Percentiles rank a stretch among this genome's conserved stretches.
Evolutionary conservation across 2,113 vertebrate species (phyloP).

Genomic region (Sinocyclocheilus rhinocerous): DNA sequence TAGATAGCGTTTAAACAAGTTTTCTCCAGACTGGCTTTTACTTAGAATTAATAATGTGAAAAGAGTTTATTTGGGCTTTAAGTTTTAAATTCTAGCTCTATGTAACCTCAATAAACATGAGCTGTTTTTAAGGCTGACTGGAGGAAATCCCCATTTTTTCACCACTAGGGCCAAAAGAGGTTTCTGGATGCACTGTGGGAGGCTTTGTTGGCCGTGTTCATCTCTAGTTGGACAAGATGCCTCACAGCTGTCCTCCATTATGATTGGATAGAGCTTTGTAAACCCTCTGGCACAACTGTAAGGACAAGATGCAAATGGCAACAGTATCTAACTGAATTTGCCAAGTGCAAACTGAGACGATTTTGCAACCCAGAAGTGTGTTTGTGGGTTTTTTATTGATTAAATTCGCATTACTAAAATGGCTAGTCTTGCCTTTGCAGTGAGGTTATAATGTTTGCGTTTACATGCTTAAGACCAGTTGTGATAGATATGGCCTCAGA

Average conservation of each 20-base stretch:
- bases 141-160: neutral
- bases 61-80: neutral
- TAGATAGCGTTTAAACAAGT: neutral
- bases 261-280: conserved; percentile 23
- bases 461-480: neutral
- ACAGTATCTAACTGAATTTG: neutral
- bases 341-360: conserved; percentile 2
- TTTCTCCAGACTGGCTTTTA: conserved; percentile 1
- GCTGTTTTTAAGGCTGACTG: neutral
- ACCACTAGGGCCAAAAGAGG: neutral
- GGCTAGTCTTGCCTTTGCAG: neutral
- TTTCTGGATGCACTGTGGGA: neutral
- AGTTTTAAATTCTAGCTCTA: neutral
- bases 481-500: neutral
- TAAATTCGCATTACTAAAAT: neutral
- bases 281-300: conserved; percentile 4
- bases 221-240: conserved; percentile 29
- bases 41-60: neutral
- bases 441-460: neutral
- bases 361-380: neutral
- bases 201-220: neutral
- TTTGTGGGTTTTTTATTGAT: neutral
- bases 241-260: conserved; percentile 32
- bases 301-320: neutral
- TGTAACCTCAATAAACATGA: conserved; percentile 1